Evolutionary conservation across 2,888 invertebrate species (phyloP), one percentile per base, ranked within the genome.

Genomic region (Dyspetes luteomarginatus): DNA sequence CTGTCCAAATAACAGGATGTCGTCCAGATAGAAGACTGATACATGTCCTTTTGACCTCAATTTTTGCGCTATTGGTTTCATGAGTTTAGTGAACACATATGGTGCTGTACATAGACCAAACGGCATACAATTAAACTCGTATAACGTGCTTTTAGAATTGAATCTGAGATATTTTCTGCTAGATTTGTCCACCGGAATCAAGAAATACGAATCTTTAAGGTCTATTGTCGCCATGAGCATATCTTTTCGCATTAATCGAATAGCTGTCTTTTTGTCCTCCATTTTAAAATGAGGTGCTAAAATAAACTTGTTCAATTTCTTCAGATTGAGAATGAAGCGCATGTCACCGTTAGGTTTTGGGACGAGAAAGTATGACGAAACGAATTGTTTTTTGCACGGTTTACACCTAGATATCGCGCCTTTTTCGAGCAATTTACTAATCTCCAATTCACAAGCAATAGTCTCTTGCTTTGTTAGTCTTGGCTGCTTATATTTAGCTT

Each of bases 21-120:
- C 30, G 30, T 30, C 30, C 36, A 69, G 65, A 48, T 77, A 71
- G 17, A 71, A 50, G 5, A 77, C 77, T 17, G 77, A 71, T 7
- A 36, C 48, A 52, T 52, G 19, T 7, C 69, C 69, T 69, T 50
- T 60, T 7, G 30, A 69, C 50, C 77, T 77, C 24, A 77, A 41
- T 26, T 24, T 55, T 28, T 68, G 69, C 17, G 55, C 45, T 56
- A 69, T 58, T 12, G 55, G 69, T 55, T 69, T 56, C 58, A 69
- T 55, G 41, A 69, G 56, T 55, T 56, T 55, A 12, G 69, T 56
- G 24, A 69, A 69, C 17, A 69, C 28, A 9, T 7, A 69, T n/a
- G 69, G 68, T 52, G 68, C 36, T 45, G 50, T 48, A 28, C 56
- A 41, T 24, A 69, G 52, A 9, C 55, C 30, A 19, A 65, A 48